Conservation (phyloP, 2,113 vertebrate species). For the Parotia lawesii region DNA sequence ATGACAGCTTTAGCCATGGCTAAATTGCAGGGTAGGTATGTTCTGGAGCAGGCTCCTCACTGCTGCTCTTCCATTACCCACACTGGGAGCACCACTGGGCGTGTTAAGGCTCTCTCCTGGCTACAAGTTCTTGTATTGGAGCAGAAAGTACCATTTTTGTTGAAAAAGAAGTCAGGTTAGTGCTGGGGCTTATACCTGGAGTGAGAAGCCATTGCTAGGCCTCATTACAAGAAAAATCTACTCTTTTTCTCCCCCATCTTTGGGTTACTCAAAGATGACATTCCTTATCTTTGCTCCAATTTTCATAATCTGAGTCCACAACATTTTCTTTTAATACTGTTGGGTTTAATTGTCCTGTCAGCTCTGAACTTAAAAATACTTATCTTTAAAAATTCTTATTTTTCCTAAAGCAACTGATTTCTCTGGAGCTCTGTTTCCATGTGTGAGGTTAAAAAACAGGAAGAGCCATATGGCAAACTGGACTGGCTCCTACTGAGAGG, state of each 20-base stretch:
- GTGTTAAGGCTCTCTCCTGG: accelerated
- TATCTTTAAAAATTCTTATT: not conserved
- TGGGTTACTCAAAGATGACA: not conserved
- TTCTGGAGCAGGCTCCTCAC: not conserved
- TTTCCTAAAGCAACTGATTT: not conserved
- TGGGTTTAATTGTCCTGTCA: not conserved
- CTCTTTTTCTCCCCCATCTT: not conserved
- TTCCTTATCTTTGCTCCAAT: not conserved
- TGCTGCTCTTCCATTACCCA: not conserved
- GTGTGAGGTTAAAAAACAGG: not conserved
- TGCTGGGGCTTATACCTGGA: not conserved
- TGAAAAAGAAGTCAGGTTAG: not conserved
- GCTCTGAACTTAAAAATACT: not conserved
- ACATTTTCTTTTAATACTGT: not conserved
- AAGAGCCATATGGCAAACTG: not conserved
- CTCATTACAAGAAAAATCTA: not conserved
- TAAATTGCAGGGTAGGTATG: not conserved
- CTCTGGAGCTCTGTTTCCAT: not conserved
- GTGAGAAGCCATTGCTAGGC: not conserved
- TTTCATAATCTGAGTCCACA: not conserved
- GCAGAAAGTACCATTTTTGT: not conserved
- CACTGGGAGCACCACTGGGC: not conserved
- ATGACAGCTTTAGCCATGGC: not conserved
- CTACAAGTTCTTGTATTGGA: accelerated
- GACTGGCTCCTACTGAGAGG: not conserved